Conservation (phyloP, 2,888 invertebrate genomes). For the Alloplasta piceator region DNA sequence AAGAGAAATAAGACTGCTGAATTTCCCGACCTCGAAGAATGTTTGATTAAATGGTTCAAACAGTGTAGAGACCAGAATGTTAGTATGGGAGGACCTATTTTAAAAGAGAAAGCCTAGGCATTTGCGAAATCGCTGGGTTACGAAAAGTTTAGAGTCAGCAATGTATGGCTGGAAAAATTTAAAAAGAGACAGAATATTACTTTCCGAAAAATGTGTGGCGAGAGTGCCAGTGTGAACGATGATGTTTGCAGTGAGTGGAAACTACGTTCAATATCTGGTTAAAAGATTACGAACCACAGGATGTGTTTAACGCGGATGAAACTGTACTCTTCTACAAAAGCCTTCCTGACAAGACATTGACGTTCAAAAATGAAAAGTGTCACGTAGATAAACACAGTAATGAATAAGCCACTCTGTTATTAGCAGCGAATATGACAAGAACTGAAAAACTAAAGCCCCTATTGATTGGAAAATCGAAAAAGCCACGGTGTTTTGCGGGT, state of each 20-base stretch:
- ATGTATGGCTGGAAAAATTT: slow-evolving; percentile 73
- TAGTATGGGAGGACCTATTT: slow-evolving; percentile 9
- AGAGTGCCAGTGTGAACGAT: slow-evolving; percentile 67
- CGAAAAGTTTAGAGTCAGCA: slow-evolving; percentile 68
- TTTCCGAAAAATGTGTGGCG: slow-evolving; percentile 63
- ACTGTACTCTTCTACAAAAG: slow-evolving; percentile 71
- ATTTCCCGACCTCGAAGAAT: too few species aligned
- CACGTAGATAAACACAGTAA: slow-evolving; percentile 77
- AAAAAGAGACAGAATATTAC: slow-evolving; percentile 70
- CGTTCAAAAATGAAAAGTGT: slow-evolving; percentile 74
- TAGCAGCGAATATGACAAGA: slow-evolving; percentile 75
- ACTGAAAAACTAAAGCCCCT: slow-evolving; percentile 75
- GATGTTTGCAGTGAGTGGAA: slow-evolving; percentile 71
- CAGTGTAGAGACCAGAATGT: slow-evolving; percentile 34
- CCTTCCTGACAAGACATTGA: slow-evolving; percentile 71
- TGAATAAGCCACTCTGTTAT: slow-evolving; percentile 74
- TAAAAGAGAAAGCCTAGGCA: slow-evolving; percentile 49
- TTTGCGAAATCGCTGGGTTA: slow-evolving; percentile 52
- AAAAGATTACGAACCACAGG: slow-evolving; percentile 54
- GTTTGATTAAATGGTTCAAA: too few species aligned
- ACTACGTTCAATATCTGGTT: slow-evolving; percentile 64
- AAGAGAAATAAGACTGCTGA: slow-evolving; percentile 4
- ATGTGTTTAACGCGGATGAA: slow-evolving; percentile 74
- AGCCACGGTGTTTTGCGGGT: slow-evolving; percentile 67
- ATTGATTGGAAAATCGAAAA: slow-evolving; percentile 77